Conservation (phyloP, 2,888 invertebrate genomes). For the Drosophila neotestacea region DNA sequence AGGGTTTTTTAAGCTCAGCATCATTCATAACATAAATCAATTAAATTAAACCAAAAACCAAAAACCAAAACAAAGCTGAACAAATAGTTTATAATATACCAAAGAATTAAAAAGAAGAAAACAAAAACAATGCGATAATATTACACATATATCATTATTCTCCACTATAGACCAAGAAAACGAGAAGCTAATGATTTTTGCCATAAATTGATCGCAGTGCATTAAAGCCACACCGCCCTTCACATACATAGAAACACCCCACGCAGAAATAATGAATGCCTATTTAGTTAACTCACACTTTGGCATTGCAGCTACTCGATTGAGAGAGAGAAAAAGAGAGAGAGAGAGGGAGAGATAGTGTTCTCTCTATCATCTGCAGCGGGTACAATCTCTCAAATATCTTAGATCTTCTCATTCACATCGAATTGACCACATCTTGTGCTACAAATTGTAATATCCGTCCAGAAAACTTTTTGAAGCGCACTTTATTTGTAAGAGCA, state of each 20-base stretch:
- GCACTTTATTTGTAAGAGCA: slow-evolving; percentile 54
- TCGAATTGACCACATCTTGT: slow-evolving; percentile 59
- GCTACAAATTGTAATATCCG: slow-evolving; percentile 79
- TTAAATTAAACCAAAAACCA: slow-evolving; percentile 23
- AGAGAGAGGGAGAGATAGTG: background rate
- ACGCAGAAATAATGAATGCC: background rate
- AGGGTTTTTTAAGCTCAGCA: slow-evolving; percentile 24
- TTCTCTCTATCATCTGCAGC: slow-evolving; percentile 15
- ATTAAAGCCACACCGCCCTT: slow-evolving; percentile 31
- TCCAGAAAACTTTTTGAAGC: slow-evolving; percentile 79
- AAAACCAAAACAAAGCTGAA: slow-evolving; percentile 1
- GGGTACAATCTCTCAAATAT: slow-evolving; percentile 12
- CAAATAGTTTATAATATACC: slow-evolving; percentile 29
- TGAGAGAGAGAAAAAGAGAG: background rate
- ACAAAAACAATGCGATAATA: slow-evolving; percentile 15
- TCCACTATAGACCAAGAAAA: slow-evolving; percentile 37
- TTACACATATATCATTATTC: slow-evolving; percentile 21
- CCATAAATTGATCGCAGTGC: slow-evolving; percentile 15
- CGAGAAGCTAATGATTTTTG: slow-evolving; percentile 17
- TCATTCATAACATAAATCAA: slow-evolving; percentile 46
- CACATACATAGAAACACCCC: slow-evolving; percentile 1
- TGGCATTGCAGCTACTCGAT: slow-evolving; percentile 46
- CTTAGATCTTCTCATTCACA: slow-evolving; percentile 29
- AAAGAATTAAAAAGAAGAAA: slow-evolving; percentile 16
- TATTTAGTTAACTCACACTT: slow-evolving; percentile 7